These are phyloP conservation scores for Sorex araneus DNA, from an alignment of 2,113 vertebrate genomes.

Conservation along the genomic window DNA sequence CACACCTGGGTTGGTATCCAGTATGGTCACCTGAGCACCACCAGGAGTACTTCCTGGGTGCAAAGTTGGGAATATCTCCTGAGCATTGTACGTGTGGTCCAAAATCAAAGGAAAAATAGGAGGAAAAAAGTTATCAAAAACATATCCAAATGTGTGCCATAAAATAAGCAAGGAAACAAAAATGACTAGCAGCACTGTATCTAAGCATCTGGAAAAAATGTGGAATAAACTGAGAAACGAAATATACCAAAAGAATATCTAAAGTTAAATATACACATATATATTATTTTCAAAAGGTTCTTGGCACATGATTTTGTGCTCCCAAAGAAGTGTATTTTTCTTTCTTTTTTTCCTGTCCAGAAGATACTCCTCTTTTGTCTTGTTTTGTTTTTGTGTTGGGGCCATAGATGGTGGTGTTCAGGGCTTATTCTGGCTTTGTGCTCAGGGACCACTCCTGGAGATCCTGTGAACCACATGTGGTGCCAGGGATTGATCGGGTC, in stretches of 20 bases:
- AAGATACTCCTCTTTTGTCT: neutral
- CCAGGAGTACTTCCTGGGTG: too few relatives aligned
- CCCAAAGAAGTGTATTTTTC: neutral
- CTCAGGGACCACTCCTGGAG: too few relatives aligned
- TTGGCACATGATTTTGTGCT: neutral
- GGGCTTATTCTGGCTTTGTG: too few relatives aligned
- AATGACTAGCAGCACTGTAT: neutral
- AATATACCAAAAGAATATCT: neutral
- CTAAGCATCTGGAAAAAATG: slow-evolving; percentile 6
- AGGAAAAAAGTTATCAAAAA: neutral
- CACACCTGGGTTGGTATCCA: too few relatives aligned
- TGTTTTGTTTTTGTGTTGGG: neutral
- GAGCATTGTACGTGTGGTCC: too few relatives aligned
- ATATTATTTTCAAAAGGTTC: neutral
- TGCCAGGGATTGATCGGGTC: too few relatives aligned
- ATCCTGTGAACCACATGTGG: too few relatives aligned
- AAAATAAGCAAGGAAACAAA: neutral
- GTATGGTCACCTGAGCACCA: too few relatives aligned
- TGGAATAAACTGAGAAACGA: neutral
- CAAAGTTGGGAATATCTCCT: too few relatives aligned
- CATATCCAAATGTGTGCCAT: neutral
- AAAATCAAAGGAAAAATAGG: too few relatives aligned
- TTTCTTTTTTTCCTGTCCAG: neutral
- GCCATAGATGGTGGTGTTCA: too few relatives aligned
- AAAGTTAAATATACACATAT: neutral